Evolutionary conservation across 2,113 vertebrate genomes (phyloP).

Genomic region (Campylomormyrus numenius): DNA sequence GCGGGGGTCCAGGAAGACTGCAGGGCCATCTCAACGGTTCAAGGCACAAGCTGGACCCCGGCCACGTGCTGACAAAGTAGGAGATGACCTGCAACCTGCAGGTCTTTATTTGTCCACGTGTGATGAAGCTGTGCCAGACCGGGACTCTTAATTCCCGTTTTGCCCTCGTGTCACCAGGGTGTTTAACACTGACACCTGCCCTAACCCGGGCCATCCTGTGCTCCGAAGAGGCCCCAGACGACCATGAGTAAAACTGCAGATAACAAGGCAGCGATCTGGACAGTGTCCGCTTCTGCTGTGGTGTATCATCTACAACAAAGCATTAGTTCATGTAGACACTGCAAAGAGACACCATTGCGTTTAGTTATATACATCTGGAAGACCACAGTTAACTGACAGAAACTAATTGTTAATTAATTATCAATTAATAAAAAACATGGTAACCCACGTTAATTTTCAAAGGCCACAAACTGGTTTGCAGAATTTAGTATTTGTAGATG

Average conservation of each 20-base stretch:
- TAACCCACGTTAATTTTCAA: not conserved
- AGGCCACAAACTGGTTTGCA: not conserved
- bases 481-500: not conserved
- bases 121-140: not conserved
- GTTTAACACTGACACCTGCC: slow-evolving; percentile 48
- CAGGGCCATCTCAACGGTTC: not conserved
- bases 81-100: slow-evolving; percentile 6
- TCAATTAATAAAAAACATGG: not conserved
- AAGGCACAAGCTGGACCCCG: not conserved
- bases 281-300: not conserved
- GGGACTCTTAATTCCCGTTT: not conserved
- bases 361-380: not conserved
- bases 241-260: not conserved
- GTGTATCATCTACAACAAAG: not conserved
- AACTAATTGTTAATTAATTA: not conserved
- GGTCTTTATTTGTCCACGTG: not conserved
- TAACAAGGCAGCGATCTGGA: not conserved
- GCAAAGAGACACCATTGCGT: not conserved
- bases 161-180: slow-evolving; percentile 34
- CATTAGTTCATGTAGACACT: not conserved
- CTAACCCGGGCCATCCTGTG: slow-evolving; percentile 25
- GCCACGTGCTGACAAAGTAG: not conserved
- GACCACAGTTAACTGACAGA: not conserved
- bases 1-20: not conserved
- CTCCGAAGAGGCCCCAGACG: not conserved